Evolutionary conservation across 2,113 vertebrate genomes (phyloP).

Genomic region (Percina caprodes): DNA sequence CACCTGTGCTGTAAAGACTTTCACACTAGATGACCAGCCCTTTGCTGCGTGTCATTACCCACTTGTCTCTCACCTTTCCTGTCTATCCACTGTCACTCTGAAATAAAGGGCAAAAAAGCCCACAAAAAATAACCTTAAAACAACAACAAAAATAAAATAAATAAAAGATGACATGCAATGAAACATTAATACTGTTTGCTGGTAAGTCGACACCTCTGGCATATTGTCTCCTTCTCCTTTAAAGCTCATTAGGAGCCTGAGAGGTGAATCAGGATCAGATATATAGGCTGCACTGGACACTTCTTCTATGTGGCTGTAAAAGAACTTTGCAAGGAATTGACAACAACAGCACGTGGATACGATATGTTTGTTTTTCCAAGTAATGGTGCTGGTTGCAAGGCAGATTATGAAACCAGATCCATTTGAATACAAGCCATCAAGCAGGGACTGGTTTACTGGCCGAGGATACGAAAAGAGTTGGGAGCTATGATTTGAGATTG

Average conservation of each 20-base stretch:
- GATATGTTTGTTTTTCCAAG: background rate
- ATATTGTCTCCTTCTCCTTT: slow-evolving; percentile 18
- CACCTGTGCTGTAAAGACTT: slow-evolving; percentile 19
- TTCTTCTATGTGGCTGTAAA: background rate
- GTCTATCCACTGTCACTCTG: too few species aligned
- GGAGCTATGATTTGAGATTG: slow-evolving; percentile 27
- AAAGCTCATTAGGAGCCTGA: slow-evolving; percentile 11
- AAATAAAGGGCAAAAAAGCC: too few species aligned
- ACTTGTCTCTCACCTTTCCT: too few species aligned
- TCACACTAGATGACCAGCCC: slow-evolving; percentile 12
- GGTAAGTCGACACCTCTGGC: slow-evolving; percentile 59
- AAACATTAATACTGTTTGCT: slow-evolving; percentile 63
- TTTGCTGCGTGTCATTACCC: too few species aligned
- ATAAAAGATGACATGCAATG: slow-evolving; percentile 21
- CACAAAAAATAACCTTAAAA: too few species aligned
- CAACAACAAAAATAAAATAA: too few species aligned
- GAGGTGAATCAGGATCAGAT: slow-evolving; percentile 17
- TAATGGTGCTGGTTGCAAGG: background rate
- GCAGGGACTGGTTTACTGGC: background rate
- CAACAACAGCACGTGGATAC: background rate
- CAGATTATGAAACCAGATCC: slow-evolving; percentile 21
- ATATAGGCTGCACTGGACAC: background rate
- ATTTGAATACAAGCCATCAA: background rate
- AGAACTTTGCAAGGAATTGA: background rate
- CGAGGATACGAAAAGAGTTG: slow-evolving; percentile 9